Conservation (phyloP, 2,888 invertebrate species). For the Anorthoa munda region DNA sequence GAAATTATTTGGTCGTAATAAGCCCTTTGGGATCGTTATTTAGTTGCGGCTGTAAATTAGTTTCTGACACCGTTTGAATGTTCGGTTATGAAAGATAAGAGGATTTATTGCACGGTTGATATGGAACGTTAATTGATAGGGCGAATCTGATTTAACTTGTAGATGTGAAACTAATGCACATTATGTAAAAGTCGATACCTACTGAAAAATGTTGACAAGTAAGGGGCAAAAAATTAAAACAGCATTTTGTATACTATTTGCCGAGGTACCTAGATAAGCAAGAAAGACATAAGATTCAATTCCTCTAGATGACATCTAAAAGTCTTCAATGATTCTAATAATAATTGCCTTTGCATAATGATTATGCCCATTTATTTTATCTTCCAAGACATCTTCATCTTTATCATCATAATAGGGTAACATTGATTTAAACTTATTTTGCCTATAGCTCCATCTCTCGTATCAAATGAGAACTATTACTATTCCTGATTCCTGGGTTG, state of each 20-base stretch:
- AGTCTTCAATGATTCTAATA: too few species aligned
- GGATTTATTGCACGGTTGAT: constrained; percentile 50
- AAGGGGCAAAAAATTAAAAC: too few species aligned
- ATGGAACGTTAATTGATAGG: constrained; percentile 33
- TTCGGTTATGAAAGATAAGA: constrained; percentile 50
- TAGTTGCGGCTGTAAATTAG: constrained; percentile 57
- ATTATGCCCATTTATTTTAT: background rate
- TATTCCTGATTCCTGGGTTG: background rate
- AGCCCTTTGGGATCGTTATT: constrained; percentile 52
- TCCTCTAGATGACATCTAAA: too few species aligned
- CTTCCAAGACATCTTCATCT: background rate
- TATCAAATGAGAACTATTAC: background rate
- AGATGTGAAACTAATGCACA: background rate
- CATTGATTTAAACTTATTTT: background rate
- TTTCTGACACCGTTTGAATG: constrained; percentile 42
- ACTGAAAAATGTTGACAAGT: too few species aligned
- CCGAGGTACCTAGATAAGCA: too few species aligned
- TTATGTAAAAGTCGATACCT: background rate
- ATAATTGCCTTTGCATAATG: too few species aligned
- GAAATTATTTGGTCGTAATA: constrained; percentile 51
- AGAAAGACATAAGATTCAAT: too few species aligned
- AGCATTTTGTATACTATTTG: background rate
- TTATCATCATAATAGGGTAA: too few species aligned
- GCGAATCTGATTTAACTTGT: background rate
- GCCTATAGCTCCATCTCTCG: constrained; percentile 14